Percentiles rank a stretch among this genome's conserved stretches.
Conservation (phyloP, 2,888 invertebrate genomes). For the Oscheius sp. region DNA sequence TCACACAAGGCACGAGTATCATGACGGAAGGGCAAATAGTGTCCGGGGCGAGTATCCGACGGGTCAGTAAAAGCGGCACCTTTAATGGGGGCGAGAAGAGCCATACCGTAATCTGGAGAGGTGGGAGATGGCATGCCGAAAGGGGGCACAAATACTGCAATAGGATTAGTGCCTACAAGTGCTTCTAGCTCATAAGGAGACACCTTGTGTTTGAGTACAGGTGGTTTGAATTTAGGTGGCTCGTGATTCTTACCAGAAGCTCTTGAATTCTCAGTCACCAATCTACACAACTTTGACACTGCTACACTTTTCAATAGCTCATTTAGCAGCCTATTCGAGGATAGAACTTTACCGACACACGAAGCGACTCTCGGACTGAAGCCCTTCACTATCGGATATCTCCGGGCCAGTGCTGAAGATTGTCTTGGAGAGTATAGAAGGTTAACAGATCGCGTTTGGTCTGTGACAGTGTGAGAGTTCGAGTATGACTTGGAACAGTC, state of each 20-base stretch:
- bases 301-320: too few relatives aligned
- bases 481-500: too few relatives aligned
- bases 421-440: too few relatives aligned
- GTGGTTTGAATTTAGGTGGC: too few relatives aligned
- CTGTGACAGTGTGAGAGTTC: too few relatives aligned
- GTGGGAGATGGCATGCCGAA: constrained; percentile 13
- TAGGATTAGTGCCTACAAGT: constrained; percentile 32
- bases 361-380: too few relatives aligned
- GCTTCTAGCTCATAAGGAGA: background rate
- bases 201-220: too few relatives aligned
- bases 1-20: constrained; percentile 2
- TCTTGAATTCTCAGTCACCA: background rate
- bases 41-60: background rate
- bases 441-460: too few relatives aligned
- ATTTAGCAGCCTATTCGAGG: too few relatives aligned
- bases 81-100: background rate
- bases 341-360: too few relatives aligned
- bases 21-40: constrained; percentile 16
- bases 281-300: background rate
- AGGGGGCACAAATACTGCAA: constrained; percentile 29
- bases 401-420: too few relatives aligned
- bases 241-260: background rate
- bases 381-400: too few relatives aligned
- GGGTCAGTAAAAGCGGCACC: constrained; percentile 27
- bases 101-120: constrained; percentile 20